phyloP scores from a whole-genome alignment of 2,113 vertebrate genomes.

The Pteropus alecto region DNA sequence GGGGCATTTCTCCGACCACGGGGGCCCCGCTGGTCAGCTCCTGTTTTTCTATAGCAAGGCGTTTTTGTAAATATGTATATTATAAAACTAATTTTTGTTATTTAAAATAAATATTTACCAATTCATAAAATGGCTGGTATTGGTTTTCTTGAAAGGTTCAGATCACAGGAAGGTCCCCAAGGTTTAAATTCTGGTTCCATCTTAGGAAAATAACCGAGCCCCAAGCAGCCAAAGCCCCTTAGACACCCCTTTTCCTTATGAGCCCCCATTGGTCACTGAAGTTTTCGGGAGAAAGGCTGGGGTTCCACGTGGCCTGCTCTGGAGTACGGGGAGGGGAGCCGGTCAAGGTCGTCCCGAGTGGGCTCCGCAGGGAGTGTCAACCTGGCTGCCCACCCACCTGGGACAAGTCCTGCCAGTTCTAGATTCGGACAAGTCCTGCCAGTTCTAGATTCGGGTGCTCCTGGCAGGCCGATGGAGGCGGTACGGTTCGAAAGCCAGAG shows the following conservation, averaged over 20 bases:
- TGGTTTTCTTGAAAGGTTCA: not conserved
- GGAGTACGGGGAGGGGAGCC: not conserved
- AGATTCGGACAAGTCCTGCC: fast-evolving
- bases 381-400: not conserved
- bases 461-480: not conserved
- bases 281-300: fast-evolving
- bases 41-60: not conserved
- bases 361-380: not conserved
- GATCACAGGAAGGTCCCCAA: not conserved
- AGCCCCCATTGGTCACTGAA: fast-evolving
- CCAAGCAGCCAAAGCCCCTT: not conserved
- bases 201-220: not conserved
- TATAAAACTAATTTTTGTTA: constrained; percentile 13
- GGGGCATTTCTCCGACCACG: fast-evolving
- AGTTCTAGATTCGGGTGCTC: not conserved
- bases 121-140: not conserved
- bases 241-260: fast-evolving
- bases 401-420: not conserved
- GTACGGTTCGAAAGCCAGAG: too few relatives aligned
- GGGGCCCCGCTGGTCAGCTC: too few relatives aligned
- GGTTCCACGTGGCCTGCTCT: fast-evolving
- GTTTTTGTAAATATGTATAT: constrained; percentile 64
- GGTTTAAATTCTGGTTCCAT: not conserved
- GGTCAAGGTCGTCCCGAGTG: not conserved
- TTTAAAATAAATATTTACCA: constrained; percentile 49